Evolutionary conservation across 2,797 vertebrate genomes (phyloP).

Genomic region (Sebastolobus altivelis): DNA sequence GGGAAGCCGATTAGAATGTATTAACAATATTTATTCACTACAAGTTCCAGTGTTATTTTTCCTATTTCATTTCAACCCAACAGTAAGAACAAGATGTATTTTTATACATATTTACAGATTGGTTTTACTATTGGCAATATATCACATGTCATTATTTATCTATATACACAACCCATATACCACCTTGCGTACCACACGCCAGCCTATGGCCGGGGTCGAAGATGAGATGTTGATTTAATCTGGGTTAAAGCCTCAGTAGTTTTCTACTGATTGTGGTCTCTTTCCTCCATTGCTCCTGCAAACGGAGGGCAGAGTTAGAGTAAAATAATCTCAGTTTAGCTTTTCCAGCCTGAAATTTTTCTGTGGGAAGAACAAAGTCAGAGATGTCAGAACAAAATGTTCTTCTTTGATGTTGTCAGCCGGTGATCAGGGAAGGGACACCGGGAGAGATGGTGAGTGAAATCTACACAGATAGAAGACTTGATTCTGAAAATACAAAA

Average conservation of each 20-base stretch:
- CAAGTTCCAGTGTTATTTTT: slow-evolving; percentile 79
- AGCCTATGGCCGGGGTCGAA: slow-evolving; percentile 28
- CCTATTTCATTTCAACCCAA: slow-evolving; percentile 71
- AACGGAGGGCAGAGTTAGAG: slow-evolving; percentile 32
- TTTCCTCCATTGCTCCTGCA: slow-evolving; percentile 21
- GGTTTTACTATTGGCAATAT: slow-evolving; percentile 75
- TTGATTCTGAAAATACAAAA: slow-evolving; percentile 43
- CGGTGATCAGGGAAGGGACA: slow-evolving; percentile 24
- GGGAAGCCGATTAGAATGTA: slow-evolving; percentile 67
- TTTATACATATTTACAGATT: slow-evolving; percentile 81
- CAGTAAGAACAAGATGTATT: slow-evolving; percentile 74
- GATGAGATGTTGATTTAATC: slow-evolving; percentile 34
- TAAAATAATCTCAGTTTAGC: slow-evolving; percentile 53
- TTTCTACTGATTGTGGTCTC: slow-evolving; percentile 36
- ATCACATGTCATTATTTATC: slow-evolving; percentile 56
- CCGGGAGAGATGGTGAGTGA: slow-evolving; percentile 20
- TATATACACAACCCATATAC: slow-evolving; percentile 65
- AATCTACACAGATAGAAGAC: slow-evolving; percentile 31
- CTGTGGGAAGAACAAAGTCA: slow-evolving; percentile 37
- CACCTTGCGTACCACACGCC: slow-evolving; percentile 42
- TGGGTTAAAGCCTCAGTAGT: slow-evolving; percentile 48
- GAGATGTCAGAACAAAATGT: slow-evolving; percentile 20
- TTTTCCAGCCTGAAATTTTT: slow-evolving; percentile 25
- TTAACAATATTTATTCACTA: slow-evolving; percentile 84
- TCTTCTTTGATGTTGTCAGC: slow-evolving; percentile 30